phyloP scores from a whole-genome alignment of 2,888 invertebrate species.

The Lysandra bellargus region DNA sequence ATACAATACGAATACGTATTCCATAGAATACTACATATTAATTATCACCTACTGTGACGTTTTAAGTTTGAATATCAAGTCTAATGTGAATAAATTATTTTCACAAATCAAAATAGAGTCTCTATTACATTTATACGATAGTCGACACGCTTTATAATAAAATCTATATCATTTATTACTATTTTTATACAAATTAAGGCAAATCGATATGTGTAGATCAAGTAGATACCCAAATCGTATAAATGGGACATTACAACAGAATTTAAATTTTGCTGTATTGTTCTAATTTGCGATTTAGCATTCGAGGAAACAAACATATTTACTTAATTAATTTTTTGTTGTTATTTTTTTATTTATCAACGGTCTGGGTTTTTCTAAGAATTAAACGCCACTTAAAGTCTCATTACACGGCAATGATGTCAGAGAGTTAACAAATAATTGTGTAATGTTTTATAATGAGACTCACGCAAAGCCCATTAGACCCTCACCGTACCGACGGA shows the following conservation, averaged over 20 bases:
- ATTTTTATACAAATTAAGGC: too few relatives aligned
- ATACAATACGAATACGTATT: constrained; percentile 20
- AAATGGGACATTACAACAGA: background rate
- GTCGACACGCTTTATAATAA: too few relatives aligned
- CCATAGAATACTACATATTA: background rate
- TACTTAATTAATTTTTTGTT: background rate
- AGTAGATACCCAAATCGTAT: too few relatives aligned
- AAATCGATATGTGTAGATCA: too few relatives aligned
- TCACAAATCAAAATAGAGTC: too few relatives aligned
- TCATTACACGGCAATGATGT: constrained; percentile 2
- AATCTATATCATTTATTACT: too few relatives aligned
- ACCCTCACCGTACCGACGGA: background rate
- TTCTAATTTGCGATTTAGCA: background rate
- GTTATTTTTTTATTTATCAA: background rate
- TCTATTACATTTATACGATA: too few relatives aligned
- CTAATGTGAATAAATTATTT: background rate
- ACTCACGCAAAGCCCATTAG: background rate
- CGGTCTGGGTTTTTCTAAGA: background rate
- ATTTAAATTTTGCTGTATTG: background rate
- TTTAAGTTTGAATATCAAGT: background rate
- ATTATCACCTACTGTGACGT: background rate
- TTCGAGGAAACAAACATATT: background rate
- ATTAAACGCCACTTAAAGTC: background rate
- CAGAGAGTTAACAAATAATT: background rate
- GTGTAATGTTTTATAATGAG: constrained; percentile 22